Evolutionary conservation across 2,113 vertebrate genomes (phyloP).

Genomic region (Barnardius zonarius): DNA sequence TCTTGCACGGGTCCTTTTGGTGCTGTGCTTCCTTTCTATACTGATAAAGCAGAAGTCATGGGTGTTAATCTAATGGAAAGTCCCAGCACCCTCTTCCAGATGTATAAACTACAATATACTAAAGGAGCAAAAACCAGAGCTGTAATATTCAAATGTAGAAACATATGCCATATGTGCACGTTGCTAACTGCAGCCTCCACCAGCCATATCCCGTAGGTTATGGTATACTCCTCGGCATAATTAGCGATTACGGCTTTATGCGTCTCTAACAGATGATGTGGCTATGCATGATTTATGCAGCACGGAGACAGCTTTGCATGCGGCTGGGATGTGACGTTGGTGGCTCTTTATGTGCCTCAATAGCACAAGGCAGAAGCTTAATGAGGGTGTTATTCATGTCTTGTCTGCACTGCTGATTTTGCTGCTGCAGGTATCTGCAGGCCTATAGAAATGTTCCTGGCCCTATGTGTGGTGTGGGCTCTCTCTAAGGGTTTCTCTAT

Average conservation of each 20-base stretch:
- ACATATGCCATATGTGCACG: not conserved
- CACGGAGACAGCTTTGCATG: conserved; percentile 1
- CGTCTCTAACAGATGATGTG: conserved; percentile 30
- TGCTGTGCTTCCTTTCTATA: not conserved
- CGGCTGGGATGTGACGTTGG: not conserved
- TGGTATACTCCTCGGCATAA: not conserved
- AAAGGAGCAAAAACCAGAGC: not conserved
- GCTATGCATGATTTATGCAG: conserved; percentile 63
- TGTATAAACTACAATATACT: not conserved
- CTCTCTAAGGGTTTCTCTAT: not conserved
- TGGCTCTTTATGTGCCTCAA: conserved; percentile 16
- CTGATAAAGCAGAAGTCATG: not conserved
- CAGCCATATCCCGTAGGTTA: conserved; percentile 14
- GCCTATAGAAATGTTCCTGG: not conserved
- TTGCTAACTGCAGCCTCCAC: not conserved
- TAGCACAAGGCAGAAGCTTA: conserved; percentile 20
- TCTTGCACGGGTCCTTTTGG: not conserved
- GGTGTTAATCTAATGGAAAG: not conserved
- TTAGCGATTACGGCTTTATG: conserved; percentile 24
- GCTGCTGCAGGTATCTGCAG: not conserved
- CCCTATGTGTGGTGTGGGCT: not conserved
- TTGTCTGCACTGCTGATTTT: not conserved
- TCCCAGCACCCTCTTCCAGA: not conserved
- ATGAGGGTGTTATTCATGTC: conserved; percentile 23
- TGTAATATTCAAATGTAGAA: not conserved